Conservation (phyloP, 2,113 vertebrate genomes). For the Brienomyrus longianalis region DNA sequence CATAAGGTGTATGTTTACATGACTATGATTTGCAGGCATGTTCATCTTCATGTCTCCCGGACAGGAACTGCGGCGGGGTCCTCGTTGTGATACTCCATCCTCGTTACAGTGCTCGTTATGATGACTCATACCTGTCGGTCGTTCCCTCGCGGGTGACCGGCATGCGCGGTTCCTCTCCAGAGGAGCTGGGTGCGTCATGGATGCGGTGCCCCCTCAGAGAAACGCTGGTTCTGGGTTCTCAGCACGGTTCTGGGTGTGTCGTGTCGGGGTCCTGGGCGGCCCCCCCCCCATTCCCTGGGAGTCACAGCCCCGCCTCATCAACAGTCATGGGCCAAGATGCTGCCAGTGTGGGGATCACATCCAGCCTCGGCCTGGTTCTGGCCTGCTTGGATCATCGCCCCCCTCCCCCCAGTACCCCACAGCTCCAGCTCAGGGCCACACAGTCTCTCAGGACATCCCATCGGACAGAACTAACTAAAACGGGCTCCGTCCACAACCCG, state of each 20-base stretch:
- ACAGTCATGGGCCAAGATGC: constrained; percentile 57
- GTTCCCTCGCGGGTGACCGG: constrained; percentile 42
- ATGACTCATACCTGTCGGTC: constrained; percentile 32
- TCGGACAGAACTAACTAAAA: constrained; percentile 51
- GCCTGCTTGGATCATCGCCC: constrained; percentile 50
- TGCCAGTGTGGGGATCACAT: constrained; percentile 49
- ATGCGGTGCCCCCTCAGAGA: constrained; percentile 39
- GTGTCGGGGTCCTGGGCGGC: background rate
- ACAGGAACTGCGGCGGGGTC: constrained; percentile 49
- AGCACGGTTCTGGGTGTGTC: constrained; percentile 29
- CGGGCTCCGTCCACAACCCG: background rate
- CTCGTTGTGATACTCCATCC: constrained; percentile 10
- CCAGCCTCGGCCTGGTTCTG: constrained; percentile 71
- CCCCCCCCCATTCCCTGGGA: background rate
- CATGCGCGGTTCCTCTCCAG: constrained; percentile 37
- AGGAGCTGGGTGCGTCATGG: constrained; percentile 44
- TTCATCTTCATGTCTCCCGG: constrained; percentile 36
- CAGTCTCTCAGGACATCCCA: constrained; percentile 71
- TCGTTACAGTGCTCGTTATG: constrained; percentile 27
- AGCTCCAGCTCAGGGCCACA: constrained; percentile 65
- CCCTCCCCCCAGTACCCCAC: constrained; percentile 51
- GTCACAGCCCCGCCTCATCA: constrained; percentile 57
- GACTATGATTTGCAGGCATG: constrained; percentile 50
- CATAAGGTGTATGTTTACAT: constrained; percentile 72
- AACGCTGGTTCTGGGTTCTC: constrained; percentile 56